Evolutionary conservation across 2,113 vertebrate species (phyloP), one percentile per base, ranked within the genome.

Genomic region (Echinops telfairi): DNA sequence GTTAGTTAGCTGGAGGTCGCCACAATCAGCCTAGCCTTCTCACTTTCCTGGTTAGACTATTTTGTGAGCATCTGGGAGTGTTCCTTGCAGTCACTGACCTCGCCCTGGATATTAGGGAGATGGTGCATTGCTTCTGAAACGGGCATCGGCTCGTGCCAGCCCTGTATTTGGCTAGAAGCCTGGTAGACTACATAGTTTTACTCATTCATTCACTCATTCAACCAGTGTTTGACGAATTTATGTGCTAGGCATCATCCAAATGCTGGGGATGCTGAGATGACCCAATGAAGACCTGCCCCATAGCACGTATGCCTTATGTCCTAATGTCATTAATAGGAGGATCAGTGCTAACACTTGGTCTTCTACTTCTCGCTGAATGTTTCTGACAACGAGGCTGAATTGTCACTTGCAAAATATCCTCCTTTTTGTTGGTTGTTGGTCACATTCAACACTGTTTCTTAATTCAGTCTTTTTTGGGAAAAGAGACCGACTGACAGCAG

Each of bases 381-480:
- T 66, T 23, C 62, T 85, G 93, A 47, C 12, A 73, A 0, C 25
- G 80, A 29, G 73, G 36, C 71, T 68, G 38, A 25, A 68, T 47
- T 60, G 53, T 86, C 25, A 22, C 14, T 57, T 90, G 47, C 40
- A 83, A 87, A 89, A 31, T 80, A 6, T 79, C 17, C 76, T 19
- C 17, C 29, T 57, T 75, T 90, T 81, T 62, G 16, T 31, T 73
- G 47, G 29, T 57, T 57, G 76, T 91, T 85, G 57, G 31, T 80
- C 73, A 70, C 14, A 71, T 4, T 5, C 6, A 70, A 62, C 83
- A 40, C 58, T 68, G 10, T 83, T 90, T 73, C 11, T 83, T 64
- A 12, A 20, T 60, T 66, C 2, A 83, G 10, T 88, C 17, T 81
- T 90, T 85, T 70, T 80, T 22, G 89, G 79, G 91, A 88, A 88